phyloP scores from a whole-genome alignment of 2,797 vertebrate genomes.

The Micropoecilia bifurca region DNA sequence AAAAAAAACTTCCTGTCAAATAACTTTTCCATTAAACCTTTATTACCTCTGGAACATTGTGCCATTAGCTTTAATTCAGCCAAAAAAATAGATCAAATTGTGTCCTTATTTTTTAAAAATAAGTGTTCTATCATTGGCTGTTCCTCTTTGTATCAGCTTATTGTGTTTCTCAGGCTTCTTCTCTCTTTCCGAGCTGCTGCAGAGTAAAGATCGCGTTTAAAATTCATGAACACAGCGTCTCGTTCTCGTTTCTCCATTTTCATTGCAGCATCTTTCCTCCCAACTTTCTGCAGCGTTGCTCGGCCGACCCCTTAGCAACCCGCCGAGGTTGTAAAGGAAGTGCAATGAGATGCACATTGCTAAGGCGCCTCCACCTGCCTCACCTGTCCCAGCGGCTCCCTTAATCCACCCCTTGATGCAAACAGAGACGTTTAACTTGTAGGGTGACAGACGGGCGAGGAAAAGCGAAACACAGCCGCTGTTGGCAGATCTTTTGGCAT shows the following conservation, averaged over 20 bases:
- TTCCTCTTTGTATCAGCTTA: constrained; percentile 2
- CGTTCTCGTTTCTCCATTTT: constrained; percentile 38
- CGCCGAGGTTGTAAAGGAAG: constrained; percentile 39
- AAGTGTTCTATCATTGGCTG: background rate
- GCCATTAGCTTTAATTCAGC: background rate
- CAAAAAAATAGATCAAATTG: background rate
- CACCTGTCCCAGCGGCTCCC: constrained; percentile 10
- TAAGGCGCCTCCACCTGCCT: background rate
- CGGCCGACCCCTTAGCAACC: constrained; percentile 25
- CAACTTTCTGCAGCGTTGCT: constrained; percentile 8
- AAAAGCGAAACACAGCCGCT: constrained; percentile 18
- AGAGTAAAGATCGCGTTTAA: constrained; percentile 60
- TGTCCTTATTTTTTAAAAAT: background rate
- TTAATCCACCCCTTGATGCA: constrained; percentile 31
- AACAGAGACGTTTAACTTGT: constrained; percentile 39
- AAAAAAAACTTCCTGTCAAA: no score
- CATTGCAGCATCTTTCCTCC: constrained; percentile 21
- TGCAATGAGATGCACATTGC: constrained; percentile 19
- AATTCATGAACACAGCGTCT: constrained; percentile 57
- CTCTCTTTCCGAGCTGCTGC: constrained; percentile 48
- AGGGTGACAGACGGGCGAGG: constrained; percentile 33
- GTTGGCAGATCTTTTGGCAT: constrained; percentile 53
- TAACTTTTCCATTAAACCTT: background rate
- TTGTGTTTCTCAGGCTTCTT: constrained; percentile 18
- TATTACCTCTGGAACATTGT: background rate